Conservation (phyloP, 2,113 vertebrate genomes). For the Gallinago paraguaiae region DNA sequence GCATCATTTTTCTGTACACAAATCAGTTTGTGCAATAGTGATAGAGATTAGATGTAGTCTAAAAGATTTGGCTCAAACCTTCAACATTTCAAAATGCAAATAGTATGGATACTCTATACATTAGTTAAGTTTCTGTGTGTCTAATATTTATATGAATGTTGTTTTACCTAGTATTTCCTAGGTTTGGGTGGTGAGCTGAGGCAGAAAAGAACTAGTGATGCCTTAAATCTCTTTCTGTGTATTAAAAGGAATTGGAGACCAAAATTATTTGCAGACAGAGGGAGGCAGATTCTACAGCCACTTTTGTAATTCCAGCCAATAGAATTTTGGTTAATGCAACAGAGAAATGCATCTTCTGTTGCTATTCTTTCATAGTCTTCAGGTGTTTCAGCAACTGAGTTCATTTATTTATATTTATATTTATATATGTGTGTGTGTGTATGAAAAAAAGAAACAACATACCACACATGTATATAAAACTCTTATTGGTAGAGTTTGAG, state of each 20-base stretch:
- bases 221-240: background rate
- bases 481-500: background rate
- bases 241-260: background rate
- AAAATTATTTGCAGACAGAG: background rate
- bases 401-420: background rate
- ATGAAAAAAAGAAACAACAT: background rate
- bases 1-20: background rate
- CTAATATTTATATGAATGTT: background rate
- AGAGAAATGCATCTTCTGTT: background rate
- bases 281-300: background rate
- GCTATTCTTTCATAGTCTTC: background rate
- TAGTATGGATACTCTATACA: background rate
- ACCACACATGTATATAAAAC: background rate
- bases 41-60: background rate
- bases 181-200: background rate
- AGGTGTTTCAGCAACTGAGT: background rate
- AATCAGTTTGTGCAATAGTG: background rate
- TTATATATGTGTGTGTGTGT: fast-evolving
- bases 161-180: background rate
- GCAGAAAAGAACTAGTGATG: background rate
- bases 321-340: background rate
- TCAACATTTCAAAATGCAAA: background rate
- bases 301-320: background rate
- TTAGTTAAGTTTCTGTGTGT: background rate
- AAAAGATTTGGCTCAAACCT: background rate